phyloP scores from a whole-genome alignment of 37 sponge, comb jelly and placozoan species.

The Corticium candelabrum region DNA sequence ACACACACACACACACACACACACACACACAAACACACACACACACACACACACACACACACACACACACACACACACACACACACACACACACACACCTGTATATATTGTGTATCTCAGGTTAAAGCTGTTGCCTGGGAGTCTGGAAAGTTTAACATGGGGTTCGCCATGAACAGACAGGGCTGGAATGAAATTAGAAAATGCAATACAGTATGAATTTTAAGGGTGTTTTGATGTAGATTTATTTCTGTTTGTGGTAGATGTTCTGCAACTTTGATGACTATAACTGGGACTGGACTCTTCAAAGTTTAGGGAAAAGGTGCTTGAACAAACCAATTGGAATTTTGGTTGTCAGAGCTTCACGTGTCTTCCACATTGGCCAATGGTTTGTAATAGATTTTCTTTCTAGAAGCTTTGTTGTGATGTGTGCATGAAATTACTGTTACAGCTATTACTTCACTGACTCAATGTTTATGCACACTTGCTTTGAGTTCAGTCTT shows the following conservation, averaged over 20 bases:
- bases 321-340: slow-evolving; percentile 34
- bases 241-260: slow-evolving; percentile 9
- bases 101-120: slow-evolving; percentile 13
- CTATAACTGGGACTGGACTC: slow-evolving; percentile 92
- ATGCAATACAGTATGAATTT: slow-evolving; percentile 36
- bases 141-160: slow-evolving; percentile 83
- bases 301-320: slow-evolving; percentile 28
- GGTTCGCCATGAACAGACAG: slow-evolving; percentile 62
- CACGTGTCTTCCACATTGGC: slow-evolving; percentile 67
- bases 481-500: background rate
- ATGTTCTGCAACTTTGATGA: slow-evolving; percentile 77
- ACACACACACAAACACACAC: too few species aligned
- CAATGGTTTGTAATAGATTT: slow-evolving; percentile 46
- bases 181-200: slow-evolving; percentile 48
- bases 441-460: too few species aligned
- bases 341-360: slow-evolving; percentile 40
- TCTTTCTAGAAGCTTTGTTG: too few species aligned
- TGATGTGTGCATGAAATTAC: too few species aligned
- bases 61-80: too few species aligned
- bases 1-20: too few species aligned
- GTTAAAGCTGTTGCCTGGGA: slow-evolving; percentile 31
- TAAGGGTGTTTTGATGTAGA: background rate
- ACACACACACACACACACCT: background rate
- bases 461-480: too few species aligned
- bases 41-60: too few species aligned